phyloP scores from a whole-genome alignment of 2,797 vertebrate genomes.

The Leptoclinus maculatus region DNA sequence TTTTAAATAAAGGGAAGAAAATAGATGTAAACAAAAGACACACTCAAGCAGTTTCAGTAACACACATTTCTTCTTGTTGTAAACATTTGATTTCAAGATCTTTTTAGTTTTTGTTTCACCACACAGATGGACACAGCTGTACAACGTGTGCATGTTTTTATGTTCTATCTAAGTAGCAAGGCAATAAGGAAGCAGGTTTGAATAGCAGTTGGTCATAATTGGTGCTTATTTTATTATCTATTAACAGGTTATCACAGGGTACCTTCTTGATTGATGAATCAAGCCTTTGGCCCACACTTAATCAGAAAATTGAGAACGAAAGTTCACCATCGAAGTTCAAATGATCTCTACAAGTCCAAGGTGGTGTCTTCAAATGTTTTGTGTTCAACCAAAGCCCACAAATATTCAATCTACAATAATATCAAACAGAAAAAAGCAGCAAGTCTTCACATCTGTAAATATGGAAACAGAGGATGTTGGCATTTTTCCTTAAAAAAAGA shows the following conservation, averaged over 20 bases:
- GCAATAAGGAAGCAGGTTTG: background rate
- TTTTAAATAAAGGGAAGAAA: background rate
- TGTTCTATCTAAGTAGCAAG: background rate
- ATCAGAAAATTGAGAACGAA: background rate
- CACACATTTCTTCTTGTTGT: background rate
- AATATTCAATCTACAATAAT: background rate
- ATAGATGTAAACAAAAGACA: slow-evolving; percentile 7
- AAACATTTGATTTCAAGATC: slow-evolving; percentile 19
- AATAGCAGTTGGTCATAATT: background rate
- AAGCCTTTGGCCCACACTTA: background rate
- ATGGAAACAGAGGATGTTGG: too few species aligned
- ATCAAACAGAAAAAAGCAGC: background rate
- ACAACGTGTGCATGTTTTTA: background rate
- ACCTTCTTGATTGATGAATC: background rate
- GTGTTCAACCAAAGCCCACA: background rate
- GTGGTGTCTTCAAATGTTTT: background rate
- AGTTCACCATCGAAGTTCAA: background rate
- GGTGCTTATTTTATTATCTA: background rate
- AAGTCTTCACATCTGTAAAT: background rate
- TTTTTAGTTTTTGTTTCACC: background rate
- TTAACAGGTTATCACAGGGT: background rate
- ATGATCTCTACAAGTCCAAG: too few species aligned
- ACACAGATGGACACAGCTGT: slow-evolving; percentile 4
- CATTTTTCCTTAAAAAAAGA: background rate
- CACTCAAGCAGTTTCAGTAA: background rate